phyloP scores from a whole-genome alignment of 2,888 invertebrate species.

The Athalia rosae region DNA sequence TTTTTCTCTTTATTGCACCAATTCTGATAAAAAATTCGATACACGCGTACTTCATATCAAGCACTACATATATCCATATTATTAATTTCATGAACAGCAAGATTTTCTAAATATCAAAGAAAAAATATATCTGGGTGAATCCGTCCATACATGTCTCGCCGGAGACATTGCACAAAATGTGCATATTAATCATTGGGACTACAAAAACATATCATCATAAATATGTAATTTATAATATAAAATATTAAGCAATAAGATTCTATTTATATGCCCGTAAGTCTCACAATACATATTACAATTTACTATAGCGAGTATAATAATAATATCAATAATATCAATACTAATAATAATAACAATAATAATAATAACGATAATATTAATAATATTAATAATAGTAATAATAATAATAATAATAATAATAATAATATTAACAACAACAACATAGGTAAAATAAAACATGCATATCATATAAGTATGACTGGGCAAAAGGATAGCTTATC shows the following conservation, averaged over 20 bases:
- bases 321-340: background rate
- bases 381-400: no score
- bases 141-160: constrained; percentile 65
- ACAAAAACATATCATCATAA: constrained; percentile 73
- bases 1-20: background rate
- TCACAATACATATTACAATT: no score
- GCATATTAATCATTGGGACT: constrained; percentile 74
- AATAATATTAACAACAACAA: constrained; percentile 50
- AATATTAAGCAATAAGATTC: constrained; percentile 72
- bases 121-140: constrained; percentile 65
- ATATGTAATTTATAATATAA: constrained; percentile 57
- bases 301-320: no score
- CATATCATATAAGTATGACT: constrained; percentile 72
- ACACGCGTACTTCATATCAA: background rate
- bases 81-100: constrained; percentile 46
- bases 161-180: constrained; percentile 56
- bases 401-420: constrained; percentile 49
- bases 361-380: no score
- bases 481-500: constrained; percentile 72
- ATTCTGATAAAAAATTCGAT: background rate
- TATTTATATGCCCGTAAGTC: constrained; percentile 69
- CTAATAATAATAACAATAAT: constrained; percentile 53
- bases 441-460: constrained; percentile 61
- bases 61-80: background rate
- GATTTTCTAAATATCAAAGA: constrained; percentile 64